These are phyloP conservation scores for Celastrina argiolus DNA, from an alignment of 2,888 invertebrate species.

Conservation along the genomic window DNA sequence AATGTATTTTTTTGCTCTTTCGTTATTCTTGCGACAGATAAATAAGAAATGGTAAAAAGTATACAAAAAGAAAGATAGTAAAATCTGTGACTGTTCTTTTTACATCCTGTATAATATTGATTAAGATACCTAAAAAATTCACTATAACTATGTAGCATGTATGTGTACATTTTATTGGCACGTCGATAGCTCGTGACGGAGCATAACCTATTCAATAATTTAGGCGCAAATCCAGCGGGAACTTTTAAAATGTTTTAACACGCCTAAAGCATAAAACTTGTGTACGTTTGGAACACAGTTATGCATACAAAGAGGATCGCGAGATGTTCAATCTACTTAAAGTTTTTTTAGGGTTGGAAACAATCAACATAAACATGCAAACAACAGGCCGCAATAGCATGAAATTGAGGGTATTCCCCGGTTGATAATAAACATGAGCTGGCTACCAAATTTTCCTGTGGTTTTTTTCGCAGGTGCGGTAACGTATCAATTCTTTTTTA, in stretches of 20 bases:
- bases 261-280: slow-evolving; percentile 1
- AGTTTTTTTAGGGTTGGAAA: slow-evolving; percentile 26
- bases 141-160: too few species aligned
- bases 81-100: too few species aligned
- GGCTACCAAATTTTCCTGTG: slow-evolving; percentile 4
- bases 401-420: slow-evolving; percentile 20
- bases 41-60: too few species aligned
- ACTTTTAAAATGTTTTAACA: not conserved
- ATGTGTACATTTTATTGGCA: not conserved
- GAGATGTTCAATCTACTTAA: slow-evolving; percentile 27
- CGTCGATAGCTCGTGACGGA: not conserved
- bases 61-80: too few species aligned
- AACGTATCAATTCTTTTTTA: not conserved
- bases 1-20: too few species aligned
- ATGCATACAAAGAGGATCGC: slow-evolving; percentile 23
- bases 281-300: slow-evolving; percentile 3
- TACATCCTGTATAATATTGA: too few species aligned
- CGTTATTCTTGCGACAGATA: too few species aligned
- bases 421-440: slow-evolving; percentile 10
- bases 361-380: slow-evolving; percentile 31
- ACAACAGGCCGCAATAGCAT: slow-evolving; percentile 23
- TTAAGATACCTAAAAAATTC: too few species aligned
- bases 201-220: not conserved
- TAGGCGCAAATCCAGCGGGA: not conserved
- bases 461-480: slow-evolving; percentile 25